Base-by-base conservation (phyloP, 2,113 vertebrate species). In the Xyliphius kryptos region DNA sequence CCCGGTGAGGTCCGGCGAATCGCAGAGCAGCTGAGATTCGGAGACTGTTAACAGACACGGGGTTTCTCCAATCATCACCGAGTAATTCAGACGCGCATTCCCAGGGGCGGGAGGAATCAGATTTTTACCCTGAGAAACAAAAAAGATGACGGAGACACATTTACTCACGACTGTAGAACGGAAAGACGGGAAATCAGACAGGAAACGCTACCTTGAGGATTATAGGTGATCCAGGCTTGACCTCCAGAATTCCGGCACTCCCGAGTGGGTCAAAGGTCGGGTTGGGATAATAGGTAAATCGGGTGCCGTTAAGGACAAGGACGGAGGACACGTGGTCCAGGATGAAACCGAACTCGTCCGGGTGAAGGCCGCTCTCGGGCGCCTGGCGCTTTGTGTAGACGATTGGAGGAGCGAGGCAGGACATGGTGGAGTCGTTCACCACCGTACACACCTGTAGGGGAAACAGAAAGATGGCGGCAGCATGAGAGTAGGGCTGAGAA, bases 121-220 rank as follows among this genome's bases (percentile, higher is more conserved):
- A 61, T 93, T 94, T 56, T 89, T 90, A 41, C 92, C 92, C 92
- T 95, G 77, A 13, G 14, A 40, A 46, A 47, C n/a, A n/a, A n/a
- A n/a, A n/a, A n/a, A n/a, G n/a, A n/a, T n/a, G n/a, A n/a, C n/a
- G n/a, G n/a, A n/a, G n/a, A n/a, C n/a, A n/a, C n/a, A n/a, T n/a
- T n/a, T n/a, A n/a, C n/a, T n/a, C n/a, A n/a, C n/a, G n/a, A n/a
- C n/a, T n/a, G n/a, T n/a, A n/a, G n/a, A n/a, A n/a, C n/a, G n/a
- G n/a, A n/a, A n/a, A n/a, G n/a, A n/a, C n/a, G n/a, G n/a, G n/a
- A n/a, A n/a, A n/a, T n/a, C n/a, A n/a, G n/a, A n/a, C n/a, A n/a
- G n/a, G n/a, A n/a, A n/a, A n/a, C n/a, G n/a, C n/a, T 74, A 92
- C 92, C 90, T 94, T 95, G 11, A 95, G 82, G 71, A 95, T 91